phyloP scores from a whole-genome alignment of 2,888 invertebrate species.

The Mellilla xanthometata region DNA sequence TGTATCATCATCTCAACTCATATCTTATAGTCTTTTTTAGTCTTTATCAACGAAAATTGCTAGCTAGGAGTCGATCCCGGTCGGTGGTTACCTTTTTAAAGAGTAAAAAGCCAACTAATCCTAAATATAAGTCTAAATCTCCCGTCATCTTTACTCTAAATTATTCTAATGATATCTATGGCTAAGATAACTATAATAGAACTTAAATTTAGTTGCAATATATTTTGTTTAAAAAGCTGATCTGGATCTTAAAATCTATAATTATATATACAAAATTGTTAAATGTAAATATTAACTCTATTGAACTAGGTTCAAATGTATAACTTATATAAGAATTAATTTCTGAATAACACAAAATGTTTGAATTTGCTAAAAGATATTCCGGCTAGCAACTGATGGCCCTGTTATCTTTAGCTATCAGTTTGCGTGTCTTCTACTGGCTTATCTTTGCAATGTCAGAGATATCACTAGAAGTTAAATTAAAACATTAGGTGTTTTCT shows the following conservation, averaged over 20 bases:
- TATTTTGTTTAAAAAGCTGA: no score
- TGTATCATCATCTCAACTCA: constrained; percentile 35
- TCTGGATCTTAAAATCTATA: no score
- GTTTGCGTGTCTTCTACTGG: constrained; percentile 10
- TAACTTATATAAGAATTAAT: no score
- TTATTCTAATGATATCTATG: constrained; percentile 18
- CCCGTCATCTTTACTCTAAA: constrained; percentile 18
- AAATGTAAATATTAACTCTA: no score
- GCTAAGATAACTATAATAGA: constrained; percentile 11
- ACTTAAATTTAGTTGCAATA: neutral
- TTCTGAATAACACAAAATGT: no score
- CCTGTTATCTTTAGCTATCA: constrained; percentile 10
- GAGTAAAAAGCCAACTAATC: constrained; percentile 19
- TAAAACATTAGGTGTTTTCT: neutral
- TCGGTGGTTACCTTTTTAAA: constrained; percentile 25
- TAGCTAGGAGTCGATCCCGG: constrained; percentile 32
- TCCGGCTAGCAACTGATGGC: constrained; percentile 6
- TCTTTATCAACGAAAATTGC: constrained; percentile 12
- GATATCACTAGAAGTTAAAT: constrained; percentile 1
- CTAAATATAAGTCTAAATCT: constrained; percentile 21
- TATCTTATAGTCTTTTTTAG: constrained; percentile 11
- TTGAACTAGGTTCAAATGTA: no score
- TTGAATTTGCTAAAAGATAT: neutral
- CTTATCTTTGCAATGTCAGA: constrained; percentile 6
- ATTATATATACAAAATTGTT: no score